Evolutionary conservation across 2,888 invertebrate species (phyloP).

Genomic region (Eudemis profundana): DNA sequence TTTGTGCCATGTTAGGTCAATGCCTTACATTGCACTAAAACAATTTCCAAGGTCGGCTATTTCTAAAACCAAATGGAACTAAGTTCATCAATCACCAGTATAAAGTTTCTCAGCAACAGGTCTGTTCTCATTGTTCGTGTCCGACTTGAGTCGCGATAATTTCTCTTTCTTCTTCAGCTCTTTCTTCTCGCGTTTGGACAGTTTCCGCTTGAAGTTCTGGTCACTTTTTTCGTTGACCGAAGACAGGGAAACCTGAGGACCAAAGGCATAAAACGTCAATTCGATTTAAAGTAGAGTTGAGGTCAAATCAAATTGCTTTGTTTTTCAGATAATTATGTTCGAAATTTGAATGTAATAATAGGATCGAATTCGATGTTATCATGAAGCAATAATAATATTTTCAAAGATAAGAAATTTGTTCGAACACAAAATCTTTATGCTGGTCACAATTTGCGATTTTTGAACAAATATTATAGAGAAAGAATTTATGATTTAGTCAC

Average conservation of each 20-base stretch:
- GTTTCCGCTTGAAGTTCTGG: conserved; percentile 95
- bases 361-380: too few species aligned
- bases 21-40: not conserved
- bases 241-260: conserved; percentile 57
- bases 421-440: too few species aligned
- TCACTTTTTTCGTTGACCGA: conserved; percentile 90
- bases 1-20: not conserved
- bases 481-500: too few species aligned
- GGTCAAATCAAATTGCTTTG: too few species aligned
- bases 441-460: too few species aligned
- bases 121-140: conserved; percentile 88
- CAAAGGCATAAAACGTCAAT: too few species aligned
- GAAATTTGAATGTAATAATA: too few species aligned
- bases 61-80: conserved; percentile 41
- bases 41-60: conserved; percentile 34
- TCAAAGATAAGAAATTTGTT: too few species aligned
- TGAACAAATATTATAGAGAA: too few species aligned
- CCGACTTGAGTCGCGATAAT: conserved; percentile 91
- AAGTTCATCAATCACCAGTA: conserved; percentile 85
- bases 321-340: too few species aligned
- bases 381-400: too few species aligned
- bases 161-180: conserved; percentile 98
- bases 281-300: too few species aligned
- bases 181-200: conserved; percentile 99
- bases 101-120: conserved; percentile 96